Percentiles rank a stretch among this genome's conserved stretches.
Evolutionary conservation across 2,797 vertebrate genomes (phyloP).

Genomic region (Semotilus atromaculatus): DNA sequence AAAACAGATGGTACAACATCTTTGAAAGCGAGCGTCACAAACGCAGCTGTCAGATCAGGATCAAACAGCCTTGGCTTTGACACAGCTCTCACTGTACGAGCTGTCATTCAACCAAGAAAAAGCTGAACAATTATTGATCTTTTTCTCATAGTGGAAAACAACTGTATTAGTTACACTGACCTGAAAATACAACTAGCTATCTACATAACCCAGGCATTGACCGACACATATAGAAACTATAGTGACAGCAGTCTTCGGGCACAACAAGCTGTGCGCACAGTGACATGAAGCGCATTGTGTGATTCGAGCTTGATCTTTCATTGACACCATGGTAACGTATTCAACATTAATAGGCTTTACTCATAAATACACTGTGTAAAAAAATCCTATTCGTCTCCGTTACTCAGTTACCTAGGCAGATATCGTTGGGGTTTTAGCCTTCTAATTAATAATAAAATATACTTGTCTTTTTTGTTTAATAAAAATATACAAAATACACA

Average conservation of each 20-base stretch:
- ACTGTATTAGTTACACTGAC: neutral
- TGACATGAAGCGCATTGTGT: too few relatives aligned
- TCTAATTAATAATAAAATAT: neutral
- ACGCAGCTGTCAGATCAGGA: conserved; percentile 39
- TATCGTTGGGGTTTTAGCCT: neutral
- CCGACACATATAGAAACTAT: neutral
- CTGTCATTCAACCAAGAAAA: conserved; percentile 36
- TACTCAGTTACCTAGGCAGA: neutral
- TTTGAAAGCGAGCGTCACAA: conserved; percentile 40
- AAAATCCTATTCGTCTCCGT: neutral
- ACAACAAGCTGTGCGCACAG: too few relatives aligned
- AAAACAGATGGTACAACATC: conserved; percentile 56
- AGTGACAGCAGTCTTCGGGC: neutral
- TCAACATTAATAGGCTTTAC: neutral
- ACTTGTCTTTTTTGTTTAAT: neutral
- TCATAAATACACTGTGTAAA: neutral
- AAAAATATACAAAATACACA: neutral
- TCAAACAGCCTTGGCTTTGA: conserved; percentile 38
- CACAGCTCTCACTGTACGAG: conserved; percentile 6
- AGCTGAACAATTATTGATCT: conserved; percentile 1
- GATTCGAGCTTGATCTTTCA: neutral
- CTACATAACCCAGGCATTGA: neutral
- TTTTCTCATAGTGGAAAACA: neutral
- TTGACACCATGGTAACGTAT: too few relatives aligned
- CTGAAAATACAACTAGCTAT: neutral